Percentiles rank a stretch among this genome's conserved stretches.
Evolutionary conservation across 2,797 vertebrate species (phyloP).

Genomic region (Hoplostethus mediterraneus): DNA sequence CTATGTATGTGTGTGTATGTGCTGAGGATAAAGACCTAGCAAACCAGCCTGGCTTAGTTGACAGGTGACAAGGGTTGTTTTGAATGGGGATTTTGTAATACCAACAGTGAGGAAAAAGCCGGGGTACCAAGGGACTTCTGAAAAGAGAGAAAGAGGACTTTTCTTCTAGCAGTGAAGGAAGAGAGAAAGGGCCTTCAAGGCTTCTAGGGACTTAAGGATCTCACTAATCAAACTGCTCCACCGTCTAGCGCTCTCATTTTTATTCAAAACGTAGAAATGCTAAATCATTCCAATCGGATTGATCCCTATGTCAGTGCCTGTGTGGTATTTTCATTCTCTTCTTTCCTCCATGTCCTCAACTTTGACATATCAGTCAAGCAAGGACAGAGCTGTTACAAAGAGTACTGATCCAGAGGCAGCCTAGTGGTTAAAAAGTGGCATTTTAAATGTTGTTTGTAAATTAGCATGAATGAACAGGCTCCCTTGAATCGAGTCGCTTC

Average conservation of each 20-base stretch:
- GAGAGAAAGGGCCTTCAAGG: conserved; percentile 78
- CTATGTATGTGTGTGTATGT: conserved; percentile 83
- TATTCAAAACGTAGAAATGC: conserved; percentile 85
- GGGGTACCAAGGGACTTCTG: conserved; percentile 83
- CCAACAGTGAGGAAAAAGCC: conserved; percentile 87
- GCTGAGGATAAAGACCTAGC: conserved; percentile 89
- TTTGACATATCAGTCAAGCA: conserved; percentile 87
- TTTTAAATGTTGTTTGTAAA: conserved; percentile 73
- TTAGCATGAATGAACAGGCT: conserved; percentile 57
- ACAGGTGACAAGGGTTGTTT: conserved; percentile 91
- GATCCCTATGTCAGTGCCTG: conserved; percentile 86
- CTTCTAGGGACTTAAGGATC: conserved; percentile 79
- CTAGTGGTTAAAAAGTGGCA: conserved; percentile 66
- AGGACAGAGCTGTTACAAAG: conserved; percentile 74
- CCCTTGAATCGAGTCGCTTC: conserved; percentile 28
- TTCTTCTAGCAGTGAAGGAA: conserved; percentile 80
- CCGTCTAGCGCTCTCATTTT: conserved; percentile 86
- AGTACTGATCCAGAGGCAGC: conserved; percentile 55
- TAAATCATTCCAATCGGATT: conserved; percentile 86
- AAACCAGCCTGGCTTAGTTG: conserved; percentile 89
- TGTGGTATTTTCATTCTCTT: conserved; percentile 84
- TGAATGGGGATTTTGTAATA: conserved; percentile 92
- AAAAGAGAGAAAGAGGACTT: conserved; percentile 88
- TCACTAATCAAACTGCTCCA: conserved; percentile 85
- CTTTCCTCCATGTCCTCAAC: conserved; percentile 74